Conservation (phyloP, 2,797 vertebrate species). For the Anas bahamensis region DNA sequence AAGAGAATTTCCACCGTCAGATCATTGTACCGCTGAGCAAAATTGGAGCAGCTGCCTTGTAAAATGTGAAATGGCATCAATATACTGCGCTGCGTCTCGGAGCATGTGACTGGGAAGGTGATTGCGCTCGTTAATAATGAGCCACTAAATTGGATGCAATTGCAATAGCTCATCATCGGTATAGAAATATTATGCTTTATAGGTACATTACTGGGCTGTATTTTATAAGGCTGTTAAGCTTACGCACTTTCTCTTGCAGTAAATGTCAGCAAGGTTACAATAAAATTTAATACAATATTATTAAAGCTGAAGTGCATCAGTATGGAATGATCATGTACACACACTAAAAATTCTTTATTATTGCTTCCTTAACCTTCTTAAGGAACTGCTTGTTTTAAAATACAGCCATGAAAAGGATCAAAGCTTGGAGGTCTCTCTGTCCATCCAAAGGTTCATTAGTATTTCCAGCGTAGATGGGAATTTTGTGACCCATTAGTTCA, state of each 20-base stretch:
- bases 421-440: slow-evolving; percentile 55
- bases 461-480: slow-evolving; percentile 32
- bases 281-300: slow-evolving; percentile 67
- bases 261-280: slow-evolving; percentile 65
- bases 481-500: slow-evolving; percentile 62
- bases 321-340: slow-evolving; percentile 49
- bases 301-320: slow-evolving; percentile 67
- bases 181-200: slow-evolving; percentile 68
- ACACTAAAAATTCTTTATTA: slow-evolving; percentile 52
- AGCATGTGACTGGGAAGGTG: slow-evolving; percentile 51
- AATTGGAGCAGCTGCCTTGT: slow-evolving; percentile 52
- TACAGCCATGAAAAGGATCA: slow-evolving; percentile 20
- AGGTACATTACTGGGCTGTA: slow-evolving; percentile 63
- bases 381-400: slow-evolving; percentile 52
- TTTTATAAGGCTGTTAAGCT: slow-evolving; percentile 69
- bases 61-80: slow-evolving; percentile 19
- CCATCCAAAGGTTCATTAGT: slow-evolving; percentile 54
- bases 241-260: slow-evolving; percentile 39
- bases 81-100: background rate
- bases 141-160: slow-evolving; percentile 67
- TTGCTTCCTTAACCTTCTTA: slow-evolving; percentile 66
- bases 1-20: slow-evolving; percentile 11
- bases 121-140: slow-evolving; percentile 59
- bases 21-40: background rate
- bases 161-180: slow-evolving; percentile 61